Conservation (phyloP, 1,140 invertebrate genomes). For the Rhopalosiphum padi region DNA sequence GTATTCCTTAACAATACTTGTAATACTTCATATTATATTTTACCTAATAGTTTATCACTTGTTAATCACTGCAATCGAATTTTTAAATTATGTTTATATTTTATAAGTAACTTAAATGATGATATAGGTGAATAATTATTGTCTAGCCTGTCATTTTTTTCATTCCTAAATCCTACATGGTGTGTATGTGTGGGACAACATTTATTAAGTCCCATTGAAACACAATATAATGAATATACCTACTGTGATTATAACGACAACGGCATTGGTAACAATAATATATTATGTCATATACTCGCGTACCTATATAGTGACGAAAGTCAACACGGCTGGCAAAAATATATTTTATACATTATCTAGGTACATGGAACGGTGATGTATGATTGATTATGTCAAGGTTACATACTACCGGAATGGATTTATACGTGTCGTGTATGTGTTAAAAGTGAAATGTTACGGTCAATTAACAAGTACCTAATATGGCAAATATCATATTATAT, state of each 20-base stretch:
- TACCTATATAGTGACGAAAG: background rate
- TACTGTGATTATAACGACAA: background rate
- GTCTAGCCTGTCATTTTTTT: background rate
- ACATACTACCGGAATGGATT: background rate
- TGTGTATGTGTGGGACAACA: background rate
- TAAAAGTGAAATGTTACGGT: background rate
- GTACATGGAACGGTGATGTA: background rate
- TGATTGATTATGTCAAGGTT: constrained; percentile 15
- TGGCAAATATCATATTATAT: background rate
- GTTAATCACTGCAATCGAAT: background rate
- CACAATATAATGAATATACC: background rate
- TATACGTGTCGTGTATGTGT: background rate
- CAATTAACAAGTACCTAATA: background rate
- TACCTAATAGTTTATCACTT: background rate
- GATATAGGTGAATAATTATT: background rate
- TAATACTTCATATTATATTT: too few species aligned
- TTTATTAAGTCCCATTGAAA: background rate
- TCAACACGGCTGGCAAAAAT: background rate
- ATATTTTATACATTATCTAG: background rate
- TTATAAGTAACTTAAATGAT: background rate
- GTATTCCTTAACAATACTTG: background rate
- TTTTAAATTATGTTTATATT: background rate
- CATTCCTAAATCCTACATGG: background rate
- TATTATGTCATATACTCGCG: background rate
- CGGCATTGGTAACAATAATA: background rate